Percentiles rank a stretch among this genome's conserved stretches.
phyloP scores from a whole-genome alignment of 2,888 invertebrate genomes.

The Polydrusus cervinus region DNA sequence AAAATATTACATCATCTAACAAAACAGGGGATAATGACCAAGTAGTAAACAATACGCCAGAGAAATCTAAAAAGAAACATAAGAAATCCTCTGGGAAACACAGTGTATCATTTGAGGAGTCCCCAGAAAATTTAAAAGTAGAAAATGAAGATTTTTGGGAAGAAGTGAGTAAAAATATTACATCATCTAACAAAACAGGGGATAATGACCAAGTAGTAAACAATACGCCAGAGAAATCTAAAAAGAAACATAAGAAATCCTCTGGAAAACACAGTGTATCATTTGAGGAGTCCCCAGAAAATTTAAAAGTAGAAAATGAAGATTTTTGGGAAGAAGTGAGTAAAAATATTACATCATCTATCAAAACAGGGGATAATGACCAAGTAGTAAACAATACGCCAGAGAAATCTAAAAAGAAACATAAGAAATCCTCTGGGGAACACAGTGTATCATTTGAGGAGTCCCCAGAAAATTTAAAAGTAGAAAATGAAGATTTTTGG shows the following conservation, averaged over 20 bases:
- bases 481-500: not conserved
- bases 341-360: not conserved
- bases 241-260: not conserved
- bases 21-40: too few relatives aligned
- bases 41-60: too few relatives aligned
- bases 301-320: conserved; percentile 1
- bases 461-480: not conserved
- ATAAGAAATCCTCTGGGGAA: not conserved
- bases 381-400: too few relatives aligned
- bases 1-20: not conserved
- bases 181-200: not conserved
- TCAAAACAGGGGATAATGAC: too few relatives aligned
- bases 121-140: not conserved
- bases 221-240: too few relatives aligned
- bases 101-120: not conserved
- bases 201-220: too few relatives aligned
- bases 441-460: not conserved
- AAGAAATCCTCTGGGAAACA: not conserved
- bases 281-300: not conserved
- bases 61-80: not conserved
- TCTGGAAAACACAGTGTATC: not conserved
- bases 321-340: not conserved
- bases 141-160: conserved; percentile 3
- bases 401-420: not conserved
- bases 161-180: not conserved